These are phyloP conservation scores for Nudaria mundana DNA, from an alignment of 2,888 invertebrate genomes.

Conservation along the genomic window DNA sequence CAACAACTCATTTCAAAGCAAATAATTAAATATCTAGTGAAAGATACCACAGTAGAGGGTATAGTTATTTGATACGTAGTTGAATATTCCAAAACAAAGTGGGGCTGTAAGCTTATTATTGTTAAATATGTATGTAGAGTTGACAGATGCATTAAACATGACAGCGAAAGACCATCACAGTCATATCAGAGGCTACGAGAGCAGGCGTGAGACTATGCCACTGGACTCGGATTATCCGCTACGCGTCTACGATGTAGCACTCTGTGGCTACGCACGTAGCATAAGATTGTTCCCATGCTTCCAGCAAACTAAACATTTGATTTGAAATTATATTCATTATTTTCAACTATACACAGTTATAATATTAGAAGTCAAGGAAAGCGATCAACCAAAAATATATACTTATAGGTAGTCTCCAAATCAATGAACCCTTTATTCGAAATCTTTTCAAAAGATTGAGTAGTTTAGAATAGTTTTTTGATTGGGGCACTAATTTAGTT, in stretches of 20 bases:
- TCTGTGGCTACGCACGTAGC: conserved; percentile 58
- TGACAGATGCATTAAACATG: conserved; percentile 70
- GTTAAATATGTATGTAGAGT: conserved; percentile 56
- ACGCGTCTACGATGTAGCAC: conserved; percentile 70
- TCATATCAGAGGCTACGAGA: conserved; percentile 55
- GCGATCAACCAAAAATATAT: too few species aligned
- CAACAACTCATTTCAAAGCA: too few species aligned
- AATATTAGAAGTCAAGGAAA: too few species aligned
- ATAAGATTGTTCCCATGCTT: conserved; percentile 35
- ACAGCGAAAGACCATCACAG: conserved; percentile 67
- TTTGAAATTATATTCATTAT: too few species aligned
- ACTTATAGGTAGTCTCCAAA: too few species aligned
- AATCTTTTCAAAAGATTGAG: conserved; percentile 1
- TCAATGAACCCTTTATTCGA: too few species aligned
- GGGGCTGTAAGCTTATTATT: conserved; percentile 52
- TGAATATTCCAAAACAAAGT: conserved; percentile 11
- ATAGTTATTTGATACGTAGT: not conserved
- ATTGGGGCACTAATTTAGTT: conserved; percentile 23
- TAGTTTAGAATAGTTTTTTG: conserved; percentile 19
- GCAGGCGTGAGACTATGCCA: conserved; percentile 68
- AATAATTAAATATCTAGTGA: too few species aligned
- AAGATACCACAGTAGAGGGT: not conserved
- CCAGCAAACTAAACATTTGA: too few species aligned
- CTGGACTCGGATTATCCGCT: conserved; percentile 71
- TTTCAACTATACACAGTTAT: too few species aligned